phyloP scores from a whole-genome alignment of 2,113 vertebrate species.

The Alexandromys fortis region DNA sequence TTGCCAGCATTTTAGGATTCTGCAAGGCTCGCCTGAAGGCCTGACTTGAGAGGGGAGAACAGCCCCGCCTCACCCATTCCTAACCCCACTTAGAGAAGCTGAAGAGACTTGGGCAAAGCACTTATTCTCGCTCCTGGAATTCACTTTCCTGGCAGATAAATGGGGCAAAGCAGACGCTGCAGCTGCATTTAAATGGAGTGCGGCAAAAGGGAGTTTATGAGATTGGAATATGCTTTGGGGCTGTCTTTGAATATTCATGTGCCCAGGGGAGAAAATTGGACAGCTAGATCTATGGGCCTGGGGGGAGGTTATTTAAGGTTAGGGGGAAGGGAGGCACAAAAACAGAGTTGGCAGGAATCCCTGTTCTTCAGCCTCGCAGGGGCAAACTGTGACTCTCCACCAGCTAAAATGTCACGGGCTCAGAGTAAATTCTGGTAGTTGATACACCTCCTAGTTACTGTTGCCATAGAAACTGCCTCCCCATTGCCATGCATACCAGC shows the following conservation, averaged over 20 bases:
- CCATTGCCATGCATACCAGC: slow-evolving; percentile 45
- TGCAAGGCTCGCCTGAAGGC: background rate
- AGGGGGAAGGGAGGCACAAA: background rate
- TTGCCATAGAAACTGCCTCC: slow-evolving; percentile 77
- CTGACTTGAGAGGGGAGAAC: background rate
- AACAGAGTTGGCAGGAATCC: slow-evolving; percentile 54
- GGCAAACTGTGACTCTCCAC: slow-evolving; percentile 57
- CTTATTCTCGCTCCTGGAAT: slow-evolving; percentile 68
- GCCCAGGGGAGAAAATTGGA: slow-evolving; percentile 61
- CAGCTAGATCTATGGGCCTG: slow-evolving; percentile 50
- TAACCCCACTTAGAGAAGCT: slow-evolving; percentile 2
- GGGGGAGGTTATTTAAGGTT: slow-evolving; percentile 70
- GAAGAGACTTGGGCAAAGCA: slow-evolving; percentile 45
- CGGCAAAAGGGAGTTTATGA: slow-evolving; percentile 66
- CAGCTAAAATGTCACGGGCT: slow-evolving; percentile 74
- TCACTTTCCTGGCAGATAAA: slow-evolving; percentile 74
- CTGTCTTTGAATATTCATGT: slow-evolving; percentile 79
- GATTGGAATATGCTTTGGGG: slow-evolving; percentile 73
- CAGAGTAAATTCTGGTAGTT: slow-evolving; percentile 66
- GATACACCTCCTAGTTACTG: slow-evolving; percentile 74
- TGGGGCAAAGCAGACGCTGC: slow-evolving; percentile 69
- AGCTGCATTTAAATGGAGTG: slow-evolving; percentile 72
- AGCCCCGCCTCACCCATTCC: background rate
- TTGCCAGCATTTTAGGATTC: background rate
- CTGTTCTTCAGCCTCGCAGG: slow-evolving; percentile 42